Conservation (phyloP, 2,797 vertebrate species). For the Rhadinocentrus ornatus region DNA sequence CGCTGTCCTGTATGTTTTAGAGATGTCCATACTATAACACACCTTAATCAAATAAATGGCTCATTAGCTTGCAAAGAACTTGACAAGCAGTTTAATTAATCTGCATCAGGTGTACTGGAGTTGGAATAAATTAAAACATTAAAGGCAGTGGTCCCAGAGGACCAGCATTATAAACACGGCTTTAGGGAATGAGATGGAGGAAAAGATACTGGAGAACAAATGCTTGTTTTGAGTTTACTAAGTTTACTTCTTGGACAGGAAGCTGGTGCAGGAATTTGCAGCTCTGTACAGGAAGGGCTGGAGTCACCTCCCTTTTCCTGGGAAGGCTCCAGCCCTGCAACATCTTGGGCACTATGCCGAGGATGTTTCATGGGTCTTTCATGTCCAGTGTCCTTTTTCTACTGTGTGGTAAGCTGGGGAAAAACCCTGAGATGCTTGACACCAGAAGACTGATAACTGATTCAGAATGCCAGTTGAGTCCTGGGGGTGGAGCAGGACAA, state of each 20-base stretch:
- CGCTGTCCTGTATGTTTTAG: too few relatives aligned
- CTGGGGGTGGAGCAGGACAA: not conserved
- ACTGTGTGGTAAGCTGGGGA: not conserved
- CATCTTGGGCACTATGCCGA: not conserved
- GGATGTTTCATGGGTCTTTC: not conserved
- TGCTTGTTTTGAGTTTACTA: slow-evolving; percentile 9
- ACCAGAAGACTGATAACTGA: not conserved
- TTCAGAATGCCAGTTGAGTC: not conserved
- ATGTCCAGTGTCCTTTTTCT: not conserved
- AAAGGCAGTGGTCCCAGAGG: too few relatives aligned
- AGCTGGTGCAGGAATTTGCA: slow-evolving; percentile 3
- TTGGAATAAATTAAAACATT: too few relatives aligned
- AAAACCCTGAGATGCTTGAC: not conserved
- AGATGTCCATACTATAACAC: too few relatives aligned
- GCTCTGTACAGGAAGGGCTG: slow-evolving; percentile 1
- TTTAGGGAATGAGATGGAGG: slow-evolving; percentile 2
- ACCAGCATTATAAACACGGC: too few relatives aligned
- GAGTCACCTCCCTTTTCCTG: slow-evolving; percentile 21
- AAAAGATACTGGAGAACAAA: slow-evolving; percentile 1
- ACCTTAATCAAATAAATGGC: too few relatives aligned
- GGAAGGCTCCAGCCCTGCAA: not conserved
- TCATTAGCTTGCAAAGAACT: too few relatives aligned
- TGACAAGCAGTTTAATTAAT: too few relatives aligned
- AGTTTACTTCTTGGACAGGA: not conserved
- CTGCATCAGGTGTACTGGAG: too few relatives aligned